Conservation (phyloP, 1,140 invertebrate genomes). For the Phocides pigmalion region DNA sequence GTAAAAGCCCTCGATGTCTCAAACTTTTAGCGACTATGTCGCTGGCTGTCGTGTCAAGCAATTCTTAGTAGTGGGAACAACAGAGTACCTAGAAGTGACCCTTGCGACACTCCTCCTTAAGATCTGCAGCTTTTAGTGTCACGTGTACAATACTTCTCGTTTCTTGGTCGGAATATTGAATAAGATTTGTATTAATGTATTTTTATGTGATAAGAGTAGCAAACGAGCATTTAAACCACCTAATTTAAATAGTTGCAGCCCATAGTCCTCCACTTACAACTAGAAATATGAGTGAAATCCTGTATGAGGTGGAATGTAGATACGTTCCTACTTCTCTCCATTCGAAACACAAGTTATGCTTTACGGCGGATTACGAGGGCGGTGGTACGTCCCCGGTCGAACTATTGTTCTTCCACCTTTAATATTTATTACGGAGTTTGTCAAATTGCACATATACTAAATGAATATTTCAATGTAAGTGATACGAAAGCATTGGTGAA, state of each 20-base stretch:
- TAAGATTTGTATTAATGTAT: neutral
- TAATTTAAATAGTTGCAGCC: too few species aligned
- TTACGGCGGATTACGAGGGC: too few species aligned
- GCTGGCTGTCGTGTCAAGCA: slow-evolving; percentile 57
- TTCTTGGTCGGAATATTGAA: slow-evolving; percentile 15
- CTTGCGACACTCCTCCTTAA: slow-evolving; percentile 60
- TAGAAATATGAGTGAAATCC: too few species aligned
- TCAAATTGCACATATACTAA: neutral
- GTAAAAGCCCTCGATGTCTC: slow-evolving; percentile 76
- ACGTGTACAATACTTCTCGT: slow-evolving; percentile 41
- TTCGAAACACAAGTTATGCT: too few species aligned
- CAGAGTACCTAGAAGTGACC: slow-evolving; percentile 64
- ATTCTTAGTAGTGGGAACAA: slow-evolving; percentile 65
- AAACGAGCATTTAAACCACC: too few species aligned
- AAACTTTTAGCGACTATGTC: slow-evolving; percentile 78
- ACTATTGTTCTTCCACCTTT: too few species aligned
- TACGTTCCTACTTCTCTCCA: too few species aligned
- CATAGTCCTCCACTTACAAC: too few species aligned
- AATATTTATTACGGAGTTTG: too few species aligned
- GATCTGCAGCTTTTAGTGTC: slow-evolving; percentile 70
- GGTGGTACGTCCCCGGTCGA: too few species aligned
- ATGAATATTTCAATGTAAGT: neutral
- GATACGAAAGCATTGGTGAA: slow-evolving; percentile 21
- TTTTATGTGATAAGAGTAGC: too few species aligned
- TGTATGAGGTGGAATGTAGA: too few species aligned